These are phyloP conservation scores for Sclerurus mexicanus DNA, from an alignment of 2,113 vertebrate species.

Conservation along the genomic window DNA sequence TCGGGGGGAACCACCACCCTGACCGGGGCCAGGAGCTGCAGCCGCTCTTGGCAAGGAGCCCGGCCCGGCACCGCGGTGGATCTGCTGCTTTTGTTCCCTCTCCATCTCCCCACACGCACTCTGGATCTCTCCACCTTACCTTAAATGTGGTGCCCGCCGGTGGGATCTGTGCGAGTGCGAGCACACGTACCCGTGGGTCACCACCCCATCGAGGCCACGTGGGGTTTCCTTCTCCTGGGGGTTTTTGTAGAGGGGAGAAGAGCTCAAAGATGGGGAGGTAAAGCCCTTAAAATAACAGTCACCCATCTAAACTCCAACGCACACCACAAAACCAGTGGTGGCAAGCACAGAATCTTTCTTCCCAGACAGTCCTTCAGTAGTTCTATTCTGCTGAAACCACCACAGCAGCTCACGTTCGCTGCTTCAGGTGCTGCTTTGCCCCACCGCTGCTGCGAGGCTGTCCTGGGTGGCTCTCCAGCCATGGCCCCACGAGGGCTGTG, in stretches of 20 bases:
- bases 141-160: background rate
- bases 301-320: background rate
- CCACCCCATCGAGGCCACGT: rapidly evolving
- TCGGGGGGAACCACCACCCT: background rate
- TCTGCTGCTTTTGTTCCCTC: slow-evolving; percentile 48
- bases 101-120: background rate
- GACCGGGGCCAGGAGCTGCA: background rate
- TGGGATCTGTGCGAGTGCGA: rapidly evolving
- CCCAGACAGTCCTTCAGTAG: background rate
- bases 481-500: background rate
- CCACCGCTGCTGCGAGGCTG: rapidly evolving
- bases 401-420: rapidly evolving
- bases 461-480: background rate
- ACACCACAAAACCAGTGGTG: slow-evolving; percentile 1
- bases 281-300: background rate
- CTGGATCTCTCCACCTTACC: background rate
- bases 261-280: background rate
- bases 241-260: background rate
- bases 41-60: slow-evolving; percentile 43
- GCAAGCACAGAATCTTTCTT: background rate
- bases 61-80: background rate
- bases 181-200: rapidly evolving
- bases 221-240: background rate
- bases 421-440: background rate
- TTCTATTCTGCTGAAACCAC: background rate